Percentiles rank a stretch among this genome's conserved stretches.
These are phyloP conservation scores for Phyllostomus discolor DNA, from an alignment of 2,113 vertebrate species.

Conservation along the genomic window DNA sequence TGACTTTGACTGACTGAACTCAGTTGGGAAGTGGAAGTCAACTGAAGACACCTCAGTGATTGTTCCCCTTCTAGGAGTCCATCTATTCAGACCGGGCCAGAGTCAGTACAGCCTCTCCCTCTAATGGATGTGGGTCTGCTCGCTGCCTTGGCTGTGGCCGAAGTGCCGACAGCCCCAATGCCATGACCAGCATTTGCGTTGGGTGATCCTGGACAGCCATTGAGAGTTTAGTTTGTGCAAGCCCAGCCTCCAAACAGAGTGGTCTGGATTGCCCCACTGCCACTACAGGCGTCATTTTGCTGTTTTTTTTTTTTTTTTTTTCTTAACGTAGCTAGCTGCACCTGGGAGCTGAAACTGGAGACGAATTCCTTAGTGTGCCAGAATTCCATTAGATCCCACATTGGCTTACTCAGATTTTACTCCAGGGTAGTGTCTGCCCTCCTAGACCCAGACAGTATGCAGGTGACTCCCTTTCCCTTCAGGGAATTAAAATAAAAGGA, in stretches of 20 bases:
- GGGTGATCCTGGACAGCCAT: not conserved
- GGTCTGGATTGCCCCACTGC: not conserved
- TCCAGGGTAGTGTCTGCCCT: not conserved
- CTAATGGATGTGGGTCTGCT: not conserved
- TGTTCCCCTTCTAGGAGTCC: not conserved
- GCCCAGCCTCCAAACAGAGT: not conserved
- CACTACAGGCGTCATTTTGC: not conserved
- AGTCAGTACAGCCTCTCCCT: not conserved
- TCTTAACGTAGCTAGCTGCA: not conserved
- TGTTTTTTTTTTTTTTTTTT: too few species aligned
- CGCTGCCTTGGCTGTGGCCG: accelerated
- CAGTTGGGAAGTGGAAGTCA: not conserved
- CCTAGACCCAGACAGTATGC: not conserved
- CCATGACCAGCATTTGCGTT: not conserved
- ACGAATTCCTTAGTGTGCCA: not conserved
- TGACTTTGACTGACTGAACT: not conserved
- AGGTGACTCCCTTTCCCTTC: not conserved
- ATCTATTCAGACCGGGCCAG: not conserved
- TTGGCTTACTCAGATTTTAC: not conserved
- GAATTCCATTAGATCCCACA: not conserved
- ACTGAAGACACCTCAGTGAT: not conserved
- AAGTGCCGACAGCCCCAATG: not conserved
- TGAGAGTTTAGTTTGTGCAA: not conserved
- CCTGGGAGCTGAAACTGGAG: not conserved
- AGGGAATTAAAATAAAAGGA: not conserved